Evolutionary conservation across 2,888 invertebrate species (phyloP).

Genomic region (Odontocolon sp.): DNA sequence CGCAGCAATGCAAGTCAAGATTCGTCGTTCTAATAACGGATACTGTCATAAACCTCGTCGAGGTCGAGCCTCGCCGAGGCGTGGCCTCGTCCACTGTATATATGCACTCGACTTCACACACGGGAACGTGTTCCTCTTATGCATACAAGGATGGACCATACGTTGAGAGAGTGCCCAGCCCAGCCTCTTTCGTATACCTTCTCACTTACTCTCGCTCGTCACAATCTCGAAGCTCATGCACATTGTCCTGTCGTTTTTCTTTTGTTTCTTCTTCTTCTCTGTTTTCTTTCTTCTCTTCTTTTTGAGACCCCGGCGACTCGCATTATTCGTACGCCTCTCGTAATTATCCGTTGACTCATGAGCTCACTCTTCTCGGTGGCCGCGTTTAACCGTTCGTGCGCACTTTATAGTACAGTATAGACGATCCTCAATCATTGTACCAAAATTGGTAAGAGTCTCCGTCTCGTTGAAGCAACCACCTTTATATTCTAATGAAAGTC

Average conservation of each 20-base stretch:
- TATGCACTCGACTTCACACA: slow-evolving; percentile 39
- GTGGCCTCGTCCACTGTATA: slow-evolving; percentile 47
- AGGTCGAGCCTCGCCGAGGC: slow-evolving; percentile 63
- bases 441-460: slow-evolving; percentile 19
- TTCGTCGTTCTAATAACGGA: slow-evolving; percentile 72
- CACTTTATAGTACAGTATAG: not conserved
- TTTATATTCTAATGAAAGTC: slow-evolving; percentile 17
- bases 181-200: slow-evolving; percentile 52
- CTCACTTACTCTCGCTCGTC: slow-evolving; percentile 16
- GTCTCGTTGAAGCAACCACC: not conserved
- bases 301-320: not conserved
- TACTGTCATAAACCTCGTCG: slow-evolving; percentile 67
- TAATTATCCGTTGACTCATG: slow-evolving; percentile 55
- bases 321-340: slow-evolving; percentile 51
- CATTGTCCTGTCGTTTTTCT: slow-evolving; percentile 34
- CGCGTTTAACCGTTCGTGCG: slow-evolving; percentile 1
- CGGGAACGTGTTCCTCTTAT: slow-evolving; percentile 31
- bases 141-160: slow-evolving; percentile 29
- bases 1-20: slow-evolving; percentile 39
- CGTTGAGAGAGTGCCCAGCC: slow-evolving; percentile 11
- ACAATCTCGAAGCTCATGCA: slow-evolving; percentile 23
- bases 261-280: not conserved
- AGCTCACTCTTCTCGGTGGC: slow-evolving; percentile 20
- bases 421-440: slow-evolving; percentile 26
- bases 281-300: slow-evolving; percentile 4